Conservation (phyloP, 2,113 vertebrate genomes). For the Hippocampus guttulatus region DNA sequence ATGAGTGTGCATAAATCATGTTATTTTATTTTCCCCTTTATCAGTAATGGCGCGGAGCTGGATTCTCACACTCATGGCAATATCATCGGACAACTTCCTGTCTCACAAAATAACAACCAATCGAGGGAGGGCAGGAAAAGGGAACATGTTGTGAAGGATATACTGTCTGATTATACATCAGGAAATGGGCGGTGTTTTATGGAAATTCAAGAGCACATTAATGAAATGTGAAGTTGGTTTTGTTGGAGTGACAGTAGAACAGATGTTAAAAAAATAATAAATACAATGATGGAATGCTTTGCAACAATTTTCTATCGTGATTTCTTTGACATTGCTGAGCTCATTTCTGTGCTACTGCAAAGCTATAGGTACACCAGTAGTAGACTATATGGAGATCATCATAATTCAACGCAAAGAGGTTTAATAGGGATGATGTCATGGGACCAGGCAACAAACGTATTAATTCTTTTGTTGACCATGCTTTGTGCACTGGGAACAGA, state of each 20-base stretch:
- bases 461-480: neutral
- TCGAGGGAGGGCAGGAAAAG: constrained; percentile 50
- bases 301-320: neutral
- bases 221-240: neutral
- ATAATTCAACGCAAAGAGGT: no score
- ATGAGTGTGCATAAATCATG: neutral
- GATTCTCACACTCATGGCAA: constrained; percentile 11
- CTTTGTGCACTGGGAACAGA: neutral
- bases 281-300: neutral
- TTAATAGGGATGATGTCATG: neutral
- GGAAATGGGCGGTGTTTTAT: constrained; percentile 25
- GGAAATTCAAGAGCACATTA: neutral
- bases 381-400: no score
- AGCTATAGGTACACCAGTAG: neutral
- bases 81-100: constrained; percentile 37
- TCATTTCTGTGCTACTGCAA: neutral
- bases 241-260: neutral
- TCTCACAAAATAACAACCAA: constrained; percentile 40
- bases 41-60: constrained; percentile 10
- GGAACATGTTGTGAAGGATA: constrained; percentile 46
- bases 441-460: neutral
- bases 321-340: neutral
- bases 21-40: neutral
- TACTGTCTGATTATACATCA: constrained; percentile 41
- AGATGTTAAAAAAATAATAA: neutral